These are phyloP conservation scores for Spongia lamella DNA, from an alignment of 37 sponge, comb jelly and placozoan genomes.

Conservation along the genomic window DNA sequence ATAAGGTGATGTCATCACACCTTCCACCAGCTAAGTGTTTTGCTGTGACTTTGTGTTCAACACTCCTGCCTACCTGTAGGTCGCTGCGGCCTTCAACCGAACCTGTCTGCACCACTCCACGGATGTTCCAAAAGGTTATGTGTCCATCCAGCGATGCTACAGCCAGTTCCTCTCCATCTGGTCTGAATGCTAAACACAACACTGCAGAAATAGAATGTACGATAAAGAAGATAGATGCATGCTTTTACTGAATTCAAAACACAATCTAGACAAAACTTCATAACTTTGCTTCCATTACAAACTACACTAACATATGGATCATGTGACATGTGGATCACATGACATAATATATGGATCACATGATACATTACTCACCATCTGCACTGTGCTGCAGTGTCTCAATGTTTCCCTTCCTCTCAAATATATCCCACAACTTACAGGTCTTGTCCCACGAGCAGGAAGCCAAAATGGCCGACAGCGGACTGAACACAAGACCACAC, in stretches of 20 bases:
- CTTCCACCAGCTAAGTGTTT: slow-evolving; percentile 54
- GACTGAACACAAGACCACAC: slow-evolving; percentile 66
- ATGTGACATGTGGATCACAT: not conserved
- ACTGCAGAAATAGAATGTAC: slow-evolving; percentile 30
- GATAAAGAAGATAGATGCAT: no score
- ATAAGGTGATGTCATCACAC: slow-evolving; percentile 18
- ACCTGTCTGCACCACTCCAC: slow-evolving; percentile 61
- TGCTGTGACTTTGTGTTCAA: slow-evolving; percentile 79
- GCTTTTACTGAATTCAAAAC: no score
- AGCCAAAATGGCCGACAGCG: slow-evolving; percentile 55
- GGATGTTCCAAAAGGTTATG: slow-evolving; percentile 81
- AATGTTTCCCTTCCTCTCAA: slow-evolving; percentile 72
- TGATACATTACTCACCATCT: slow-evolving; percentile 51
- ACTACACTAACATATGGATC: no score
- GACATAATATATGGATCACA: not conserved
- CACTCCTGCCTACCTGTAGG: slow-evolving; percentile 81
- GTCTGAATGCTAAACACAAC: slow-evolving; percentile 56
- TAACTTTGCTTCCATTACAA: no score
- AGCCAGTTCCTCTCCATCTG: slow-evolving; percentile 82
- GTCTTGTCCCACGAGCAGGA: slow-evolving; percentile 97
- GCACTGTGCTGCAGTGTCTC: slow-evolving; percentile 71
- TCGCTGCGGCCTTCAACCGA: slow-evolving; percentile 85
- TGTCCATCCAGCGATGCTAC: slow-evolving; percentile 88
- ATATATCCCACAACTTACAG: slow-evolving; percentile 86
- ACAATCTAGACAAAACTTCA: no score